These are phyloP conservation scores for Litocranius walleri DNA, from an alignment of 2,113 vertebrate genomes.

Conservation along the genomic window DNA sequence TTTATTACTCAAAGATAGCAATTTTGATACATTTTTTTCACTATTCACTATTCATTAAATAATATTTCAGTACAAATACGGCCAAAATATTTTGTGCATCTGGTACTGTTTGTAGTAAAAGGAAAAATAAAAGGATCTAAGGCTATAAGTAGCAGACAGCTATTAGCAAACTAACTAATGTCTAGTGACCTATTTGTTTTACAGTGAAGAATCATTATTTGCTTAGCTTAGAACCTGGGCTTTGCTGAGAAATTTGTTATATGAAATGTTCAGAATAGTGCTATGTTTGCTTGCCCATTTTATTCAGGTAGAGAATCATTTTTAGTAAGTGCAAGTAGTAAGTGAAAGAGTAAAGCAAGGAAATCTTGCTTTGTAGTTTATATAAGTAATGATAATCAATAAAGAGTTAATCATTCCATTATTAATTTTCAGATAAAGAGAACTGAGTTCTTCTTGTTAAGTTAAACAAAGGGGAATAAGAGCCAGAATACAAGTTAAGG, in stretches of 20 bases:
- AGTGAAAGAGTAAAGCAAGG: not conserved
- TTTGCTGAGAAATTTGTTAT: constrained; percentile 18
- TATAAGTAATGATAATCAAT: constrained; percentile 17
- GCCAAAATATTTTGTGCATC: not conserved
- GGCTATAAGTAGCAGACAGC: not conserved
- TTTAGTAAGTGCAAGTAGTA: not conserved
- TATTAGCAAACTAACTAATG: constrained; percentile 49
- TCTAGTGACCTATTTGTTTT: constrained; percentile 8
- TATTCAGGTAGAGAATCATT: constrained; percentile 23
- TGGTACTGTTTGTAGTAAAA: not conserved
- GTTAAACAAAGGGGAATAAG: not conserved
- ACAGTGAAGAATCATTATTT: constrained; percentile 21
- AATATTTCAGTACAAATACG: not conserved
- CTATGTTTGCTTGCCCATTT: not conserved
- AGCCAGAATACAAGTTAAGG: not conserved
- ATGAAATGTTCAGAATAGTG: not conserved
- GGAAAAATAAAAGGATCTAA: not conserved
- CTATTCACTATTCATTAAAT: not conserved
- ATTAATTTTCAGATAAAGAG: not conserved
- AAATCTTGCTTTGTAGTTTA: not conserved
- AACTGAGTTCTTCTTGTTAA: not conserved
- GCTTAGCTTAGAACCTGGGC: not conserved
- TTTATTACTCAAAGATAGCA: not conserved
- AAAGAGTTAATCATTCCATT: not conserved
- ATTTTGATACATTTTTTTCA: not conserved